Evolutionary conservation across 2,888 invertebrate species (phyloP), one percentile per base, ranked within the genome.

Genomic region (Cylindroiulus punctatus): DNA sequence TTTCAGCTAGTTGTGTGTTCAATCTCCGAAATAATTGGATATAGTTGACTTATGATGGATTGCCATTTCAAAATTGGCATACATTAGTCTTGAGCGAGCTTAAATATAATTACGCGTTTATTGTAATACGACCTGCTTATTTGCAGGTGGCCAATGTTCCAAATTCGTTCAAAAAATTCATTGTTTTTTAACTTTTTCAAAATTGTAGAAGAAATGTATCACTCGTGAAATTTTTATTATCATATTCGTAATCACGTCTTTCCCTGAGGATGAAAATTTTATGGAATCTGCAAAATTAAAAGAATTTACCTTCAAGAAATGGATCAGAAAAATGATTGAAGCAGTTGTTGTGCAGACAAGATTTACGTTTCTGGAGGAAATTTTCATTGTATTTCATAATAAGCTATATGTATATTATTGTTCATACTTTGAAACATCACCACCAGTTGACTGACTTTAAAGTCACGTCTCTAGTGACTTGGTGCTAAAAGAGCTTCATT

Each of bases 71-170:
- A 30, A 32, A 30, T 76, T 14, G 26, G 30, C 76, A 30, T 76
- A 76, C 26, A 17, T 76, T 17, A 76, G 3, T 17, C 30, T 17
- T 30, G 30, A 12, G 32, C 76, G 14, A 30, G 30, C 26, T 76
- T 76, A 76, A 76, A 76, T 5, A 19, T 52, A 52, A 52, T 52
- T 52, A n/a, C 52, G 14, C 52, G 5, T 52, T 52, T 52, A 52
- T 52, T 52, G 52, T 52, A 26, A 76, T 76, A 14, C 76, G 76
- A 76, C 30, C 76, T 30, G 76, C 14, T 76, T 76, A 76, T 32
- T 8, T 76, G 76, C 76, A 76, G 76, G 76, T 76, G 76, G 76
- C 76, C 32, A 30, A 76, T 76, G 76, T 30, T 76, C 76, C 76
- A 76, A 76, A 76, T 76, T 76, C 26, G 76, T 30, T 26, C 30